Evolutionary conservation across 2,797 vertebrate species (phyloP).

Genomic region (Vultur gryphus): DNA sequence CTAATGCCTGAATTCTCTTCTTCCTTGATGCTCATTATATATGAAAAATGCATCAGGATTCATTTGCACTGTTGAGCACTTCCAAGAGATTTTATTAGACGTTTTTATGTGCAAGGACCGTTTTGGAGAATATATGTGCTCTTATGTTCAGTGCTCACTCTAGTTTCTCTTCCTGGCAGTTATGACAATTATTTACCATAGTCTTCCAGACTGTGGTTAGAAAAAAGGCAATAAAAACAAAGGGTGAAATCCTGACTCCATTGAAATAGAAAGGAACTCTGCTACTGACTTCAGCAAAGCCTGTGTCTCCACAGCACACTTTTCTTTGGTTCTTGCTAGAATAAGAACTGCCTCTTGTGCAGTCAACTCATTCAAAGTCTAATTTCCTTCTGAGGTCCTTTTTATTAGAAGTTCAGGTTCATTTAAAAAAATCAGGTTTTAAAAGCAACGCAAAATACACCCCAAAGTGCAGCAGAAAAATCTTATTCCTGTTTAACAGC

Average conservation of each 20-base stretch:
- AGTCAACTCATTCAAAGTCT: not conserved
- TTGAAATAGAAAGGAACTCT: not conserved
- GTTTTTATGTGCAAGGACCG: not conserved
- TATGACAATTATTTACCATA: not conserved
- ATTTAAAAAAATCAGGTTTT: not conserved
- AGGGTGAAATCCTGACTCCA: not conserved
- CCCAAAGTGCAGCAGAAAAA: not conserved
- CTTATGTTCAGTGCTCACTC: not conserved
- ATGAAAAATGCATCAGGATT: not conserved
- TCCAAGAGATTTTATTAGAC: conserved; percentile 6
- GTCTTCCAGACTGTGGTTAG: not conserved
- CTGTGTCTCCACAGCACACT: not conserved
- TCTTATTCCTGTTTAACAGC: not conserved
- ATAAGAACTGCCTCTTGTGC: not conserved
- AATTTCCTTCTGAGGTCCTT: not conserved
- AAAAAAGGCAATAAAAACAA: not conserved
- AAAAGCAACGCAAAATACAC: not conserved
- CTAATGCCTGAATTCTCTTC: not conserved
- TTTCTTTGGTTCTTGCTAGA: not conserved
- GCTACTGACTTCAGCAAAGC: not conserved
- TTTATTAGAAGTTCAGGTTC: not conserved
- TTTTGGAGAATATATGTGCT: not conserved
- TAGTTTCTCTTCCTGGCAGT: not conserved
- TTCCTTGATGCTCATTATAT: not conserved
- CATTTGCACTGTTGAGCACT: not conserved